Base-by-base conservation (phyloP, 2,797 vertebrate species). In the Thalassophryne amazonica region DNA sequence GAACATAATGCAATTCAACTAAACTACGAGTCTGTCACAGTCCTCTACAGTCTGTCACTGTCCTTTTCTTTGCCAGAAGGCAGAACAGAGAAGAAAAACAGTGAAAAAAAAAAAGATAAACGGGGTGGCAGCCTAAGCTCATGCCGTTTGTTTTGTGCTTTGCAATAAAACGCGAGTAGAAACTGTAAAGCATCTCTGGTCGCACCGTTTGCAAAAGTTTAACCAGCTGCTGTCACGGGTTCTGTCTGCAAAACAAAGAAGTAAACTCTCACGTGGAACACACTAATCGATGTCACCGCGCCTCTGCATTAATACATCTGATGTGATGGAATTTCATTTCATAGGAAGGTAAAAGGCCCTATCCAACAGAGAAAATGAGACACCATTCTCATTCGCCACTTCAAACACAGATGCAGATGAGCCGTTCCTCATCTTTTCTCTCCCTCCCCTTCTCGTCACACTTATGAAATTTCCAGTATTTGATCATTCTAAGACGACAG, bases 401-500 rank as follows among this genome's bases (percentile, higher is more conserved):
- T 84, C 73, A 83, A 82, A 81, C 76, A 61, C 59, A 72, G 70
- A 81, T 82, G 68, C 76, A 81, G 80, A 86, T 78, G 69, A 83
- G 76, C 76, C 48, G 80, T 70, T 76, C 61, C 72, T 78, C 84
- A 80, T 79, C 73, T 69, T 48, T n/a, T 22, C 39, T 4, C 69
- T 43, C 48, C 50, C 63, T 33, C 58, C 50, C 62, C 37, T 20
- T 60, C 69, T 55, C 65, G 51, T 49, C 29, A 21, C 43, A 76
- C 71, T 60, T 80, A 71, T 84, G 78, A 84, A 73, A 76, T 81
- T 80, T 60, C 68, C 69, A 68, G 77, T 51, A 84, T 88, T 86
- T 91, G 85, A 90, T 88, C 86, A 85, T 69, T 75, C 76, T 79
- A 85, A 85, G 49, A 85, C 66, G 76, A 85, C 82, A 88, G 75